phyloP scores from a whole-genome alignment of 2,888 invertebrate genomes.

The Scaptomyza cyrtandrae region DNA sequence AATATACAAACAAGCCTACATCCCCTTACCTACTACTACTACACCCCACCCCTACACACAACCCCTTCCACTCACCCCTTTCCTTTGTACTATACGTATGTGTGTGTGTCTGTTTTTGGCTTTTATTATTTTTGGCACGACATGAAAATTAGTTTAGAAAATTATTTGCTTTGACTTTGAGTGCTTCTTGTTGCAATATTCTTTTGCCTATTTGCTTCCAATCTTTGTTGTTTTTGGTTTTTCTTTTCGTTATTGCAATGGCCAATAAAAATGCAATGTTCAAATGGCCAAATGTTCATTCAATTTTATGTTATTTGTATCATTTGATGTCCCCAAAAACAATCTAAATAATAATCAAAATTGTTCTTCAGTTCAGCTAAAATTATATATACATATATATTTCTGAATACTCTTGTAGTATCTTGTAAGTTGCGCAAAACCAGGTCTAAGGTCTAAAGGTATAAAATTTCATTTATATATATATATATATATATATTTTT shows the following conservation, averaged over 20 bases:
- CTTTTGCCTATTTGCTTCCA: slow-evolving; percentile 4
- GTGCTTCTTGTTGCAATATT: slow-evolving; percentile 69
- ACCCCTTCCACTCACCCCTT: too few species aligned
- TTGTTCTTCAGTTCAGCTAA: too few species aligned
- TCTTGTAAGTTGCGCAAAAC: too few species aligned
- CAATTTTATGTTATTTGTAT: not conserved
- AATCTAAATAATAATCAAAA: too few species aligned
- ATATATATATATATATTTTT: too few species aligned
- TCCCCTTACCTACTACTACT: not conserved
- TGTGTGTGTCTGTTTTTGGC: slow-evolving; percentile 28
- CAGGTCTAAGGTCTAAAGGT: too few species aligned
- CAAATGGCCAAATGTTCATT: slow-evolving; percentile 1
- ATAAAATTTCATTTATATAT: too few species aligned
- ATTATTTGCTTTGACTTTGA: slow-evolving; percentile 79
- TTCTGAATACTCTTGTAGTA: too few species aligned
- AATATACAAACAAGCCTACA: slow-evolving; percentile 25
- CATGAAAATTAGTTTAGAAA: slow-evolving; percentile 79
- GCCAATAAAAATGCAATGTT: slow-evolving; percentile 1
- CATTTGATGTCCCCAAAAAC: too few species aligned
- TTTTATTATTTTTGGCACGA: slow-evolving; percentile 79
- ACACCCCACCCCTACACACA: too few species aligned
- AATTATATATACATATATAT: too few species aligned
- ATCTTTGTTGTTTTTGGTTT: slow-evolving; percentile 18
- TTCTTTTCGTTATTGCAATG: slow-evolving; percentile 5
- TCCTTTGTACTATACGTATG: not conserved